These are phyloP conservation scores for Cichlasoma orientale DNA, from an alignment of 2,797 vertebrate species.

Conservation along the genomic window DNA sequence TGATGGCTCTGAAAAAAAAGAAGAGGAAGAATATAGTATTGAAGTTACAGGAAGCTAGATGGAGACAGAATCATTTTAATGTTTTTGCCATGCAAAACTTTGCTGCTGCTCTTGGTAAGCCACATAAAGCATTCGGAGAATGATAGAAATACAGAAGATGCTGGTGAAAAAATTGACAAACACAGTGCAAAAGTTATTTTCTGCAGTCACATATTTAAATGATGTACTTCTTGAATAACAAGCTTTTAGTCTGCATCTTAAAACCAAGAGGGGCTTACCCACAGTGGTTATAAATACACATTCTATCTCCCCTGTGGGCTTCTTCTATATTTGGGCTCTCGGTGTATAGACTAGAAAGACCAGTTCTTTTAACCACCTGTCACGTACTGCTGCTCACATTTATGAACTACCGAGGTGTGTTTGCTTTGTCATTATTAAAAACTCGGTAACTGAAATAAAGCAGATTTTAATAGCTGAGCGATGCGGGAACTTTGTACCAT, in stretches of 20 bases:
- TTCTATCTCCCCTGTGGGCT: background rate
- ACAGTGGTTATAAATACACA: background rate
- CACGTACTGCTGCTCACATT: background rate
- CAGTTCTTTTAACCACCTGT: background rate
- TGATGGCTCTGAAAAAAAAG: slow-evolving; percentile 56
- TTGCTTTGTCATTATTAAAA: background rate
- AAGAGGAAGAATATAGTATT: background rate
- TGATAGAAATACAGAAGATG: background rate
- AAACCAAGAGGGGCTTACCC: background rate
- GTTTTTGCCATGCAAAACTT: slow-evolving; percentile 27
- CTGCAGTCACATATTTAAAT: background rate
- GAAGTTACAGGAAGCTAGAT: background rate
- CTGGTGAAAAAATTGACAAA: background rate
- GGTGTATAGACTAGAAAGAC: slow-evolving; percentile 20
- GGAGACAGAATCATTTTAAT: background rate
- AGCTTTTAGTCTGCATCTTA: background rate
- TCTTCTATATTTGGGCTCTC: background rate
- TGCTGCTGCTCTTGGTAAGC: background rate
- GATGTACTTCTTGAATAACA: background rate
- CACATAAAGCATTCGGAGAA: background rate
- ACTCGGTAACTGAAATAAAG: background rate
- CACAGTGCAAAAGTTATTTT: background rate
- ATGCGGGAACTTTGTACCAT: background rate
- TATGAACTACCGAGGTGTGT: no score
- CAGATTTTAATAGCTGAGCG: background rate